Evolutionary conservation across 2,113 vertebrate species (phyloP), one percentile per base, ranked within the genome.

Genomic region (Morone saxatilis): DNA sequence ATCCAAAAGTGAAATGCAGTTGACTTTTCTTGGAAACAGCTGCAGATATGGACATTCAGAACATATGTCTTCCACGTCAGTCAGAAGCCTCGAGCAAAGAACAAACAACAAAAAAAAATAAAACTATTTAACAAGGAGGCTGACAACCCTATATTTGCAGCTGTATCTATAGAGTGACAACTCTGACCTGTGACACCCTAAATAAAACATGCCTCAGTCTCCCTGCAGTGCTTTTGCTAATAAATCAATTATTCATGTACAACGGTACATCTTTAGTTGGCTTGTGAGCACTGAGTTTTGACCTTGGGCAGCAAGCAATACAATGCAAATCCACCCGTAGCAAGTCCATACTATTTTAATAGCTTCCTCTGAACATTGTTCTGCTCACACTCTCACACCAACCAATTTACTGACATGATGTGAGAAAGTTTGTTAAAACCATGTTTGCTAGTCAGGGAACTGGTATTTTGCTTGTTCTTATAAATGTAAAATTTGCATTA

Each of bases 11-110:
- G 91, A 95, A 89, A 94, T 71, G 56, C 57, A 38, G 78, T 88
- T 90, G 87, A 89, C 80, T 93, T 93, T 87, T 92, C 93, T 91
- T 60, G 76, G 77, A 90, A 91, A 91, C 90, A 93, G 89, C 84
- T 91, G 90, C 88, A 89, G 68, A 92, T 88, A 93, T 80, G 71
- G 81, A 79, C 63, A 41, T 82, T 86, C 73, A 36, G 19, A 40
- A 82, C 80, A 65, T 59, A 50, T 38, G 80, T 67, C 72, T 65
- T 66, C 66, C 47, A 45, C 57, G 22, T 79, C 71, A 83, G 72
- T 67, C 70, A 50, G n/a, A 57, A 11, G 70, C 68, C 63, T 86
- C 47, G 22, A 43, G 70, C 54, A 53, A 63, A 63, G 61, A 74
- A 74, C 43, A 51, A 69, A 67, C 66, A 57, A 62, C 51, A 77